These are phyloP conservation scores for Olivierus martensii DNA, from an alignment of 1,140 invertebrate genomes.

Conservation along the genomic window DNA sequence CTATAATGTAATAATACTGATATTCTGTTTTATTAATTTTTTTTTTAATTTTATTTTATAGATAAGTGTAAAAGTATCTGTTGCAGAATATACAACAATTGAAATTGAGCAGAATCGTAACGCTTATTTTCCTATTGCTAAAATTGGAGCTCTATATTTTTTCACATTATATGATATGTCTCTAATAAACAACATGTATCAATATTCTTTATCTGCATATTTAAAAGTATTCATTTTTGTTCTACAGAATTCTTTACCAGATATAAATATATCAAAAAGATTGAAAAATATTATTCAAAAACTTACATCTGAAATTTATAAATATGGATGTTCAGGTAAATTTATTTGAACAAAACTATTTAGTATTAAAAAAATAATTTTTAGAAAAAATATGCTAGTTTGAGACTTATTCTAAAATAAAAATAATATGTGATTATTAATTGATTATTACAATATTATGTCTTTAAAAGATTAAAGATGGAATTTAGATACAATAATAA, in stretches of 20 bases:
- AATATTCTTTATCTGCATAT: constrained; percentile 68
- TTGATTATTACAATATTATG: too few species aligned
- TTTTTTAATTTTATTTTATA: constrained; percentile 23
- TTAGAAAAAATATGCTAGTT: too few species aligned
- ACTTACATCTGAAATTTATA: constrained; percentile 70
- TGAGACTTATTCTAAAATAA: too few species aligned
- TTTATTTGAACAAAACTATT: too few species aligned
- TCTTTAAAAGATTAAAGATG: too few species aligned
- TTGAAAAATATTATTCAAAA: constrained; percentile 66
- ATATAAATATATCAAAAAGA: constrained; percentile 50
- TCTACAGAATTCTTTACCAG: constrained; percentile 58
- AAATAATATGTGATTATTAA: too few species aligned
- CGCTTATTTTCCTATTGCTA: constrained; percentile 63
- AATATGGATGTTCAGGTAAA: constrained; percentile 69
- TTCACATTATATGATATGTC: constrained; percentile 78
- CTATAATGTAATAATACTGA: too few species aligned
- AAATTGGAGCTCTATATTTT: constrained; percentile 70
- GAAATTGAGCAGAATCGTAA: constrained; percentile 69
- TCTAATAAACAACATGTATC: constrained; percentile 74
- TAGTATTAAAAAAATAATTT: too few species aligned
- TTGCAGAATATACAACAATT: constrained; percentile 51
- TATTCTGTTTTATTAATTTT: too few species aligned
- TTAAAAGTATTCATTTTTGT: constrained; percentile 65
- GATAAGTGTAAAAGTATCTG: constrained; percentile 54
- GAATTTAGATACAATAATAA: too few species aligned